These are phyloP conservation scores for Oxyruncus cristatus DNA, from an alignment of 2,113 vertebrate genomes.

Conservation along the genomic window DNA sequence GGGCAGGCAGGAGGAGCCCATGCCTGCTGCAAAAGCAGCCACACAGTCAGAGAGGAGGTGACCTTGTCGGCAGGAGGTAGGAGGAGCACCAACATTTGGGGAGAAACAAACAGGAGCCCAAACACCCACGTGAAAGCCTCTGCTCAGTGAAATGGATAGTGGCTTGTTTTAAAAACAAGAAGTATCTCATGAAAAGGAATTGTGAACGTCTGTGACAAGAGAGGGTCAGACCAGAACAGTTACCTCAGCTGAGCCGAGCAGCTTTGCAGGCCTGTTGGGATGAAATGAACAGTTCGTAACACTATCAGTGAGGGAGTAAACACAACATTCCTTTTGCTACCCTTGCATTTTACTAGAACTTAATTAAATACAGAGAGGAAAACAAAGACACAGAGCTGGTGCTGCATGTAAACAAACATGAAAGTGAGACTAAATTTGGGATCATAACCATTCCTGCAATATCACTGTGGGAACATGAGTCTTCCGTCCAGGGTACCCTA, in stretches of 20 bases:
- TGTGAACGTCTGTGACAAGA: not conserved
- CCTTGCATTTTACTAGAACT: not conserved
- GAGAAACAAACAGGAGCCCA: not conserved
- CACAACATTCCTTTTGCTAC: not conserved
- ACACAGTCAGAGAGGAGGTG: not conserved
- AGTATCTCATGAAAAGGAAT: not conserved
- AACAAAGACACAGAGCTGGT: not conserved
- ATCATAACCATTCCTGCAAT: not conserved
- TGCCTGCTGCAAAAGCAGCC: not conserved
- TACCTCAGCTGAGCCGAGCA: not conserved
- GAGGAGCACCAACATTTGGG: not conserved
- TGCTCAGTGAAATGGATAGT: not conserved
- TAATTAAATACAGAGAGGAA: not conserved
- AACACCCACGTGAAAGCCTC: accelerated
- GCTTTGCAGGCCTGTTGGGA: accelerated
- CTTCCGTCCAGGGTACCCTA: not conserved
- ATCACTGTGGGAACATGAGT: not conserved
- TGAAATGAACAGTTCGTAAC: not conserved
- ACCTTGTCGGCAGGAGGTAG: accelerated
- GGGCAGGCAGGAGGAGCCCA: not conserved
- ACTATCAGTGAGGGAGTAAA: not conserved
- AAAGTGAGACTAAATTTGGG: not conserved
- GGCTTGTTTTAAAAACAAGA: not conserved
- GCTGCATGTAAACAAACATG: not conserved
- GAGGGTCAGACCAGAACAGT: not conserved